Evolutionary conservation across 2,797 vertebrate species (phyloP).

Genomic region (Hybognathus amarus): DNA sequence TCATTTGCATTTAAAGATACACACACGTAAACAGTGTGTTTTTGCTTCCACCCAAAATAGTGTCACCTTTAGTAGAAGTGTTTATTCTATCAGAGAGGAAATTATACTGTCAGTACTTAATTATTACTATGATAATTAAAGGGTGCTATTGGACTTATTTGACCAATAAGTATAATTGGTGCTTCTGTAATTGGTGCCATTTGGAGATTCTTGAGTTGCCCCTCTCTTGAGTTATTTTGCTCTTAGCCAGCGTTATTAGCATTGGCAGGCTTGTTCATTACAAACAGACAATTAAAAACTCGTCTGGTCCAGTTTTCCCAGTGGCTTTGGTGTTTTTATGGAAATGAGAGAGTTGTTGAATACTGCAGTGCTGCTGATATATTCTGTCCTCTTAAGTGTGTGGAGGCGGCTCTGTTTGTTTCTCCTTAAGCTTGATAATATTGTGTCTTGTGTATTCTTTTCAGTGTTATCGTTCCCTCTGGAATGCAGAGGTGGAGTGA

Average conservation of each 20-base stretch:
- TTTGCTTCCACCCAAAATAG: not conserved
- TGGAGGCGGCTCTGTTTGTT: conserved; percentile 9
- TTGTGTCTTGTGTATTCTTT: not conserved
- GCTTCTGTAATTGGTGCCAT: conserved; percentile 9
- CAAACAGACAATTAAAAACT: conserved; percentile 28
- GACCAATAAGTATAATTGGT: not conserved
- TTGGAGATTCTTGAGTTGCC: not conserved
- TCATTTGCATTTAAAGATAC: not conserved
- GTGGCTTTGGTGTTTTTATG: conserved; percentile 29
- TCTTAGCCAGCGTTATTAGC: conserved; percentile 7
- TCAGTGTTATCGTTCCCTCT: not conserved
- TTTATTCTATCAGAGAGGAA: not conserved
- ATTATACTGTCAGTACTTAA: not conserved
- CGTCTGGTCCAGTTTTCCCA: not conserved
- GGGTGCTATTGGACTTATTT: not conserved
- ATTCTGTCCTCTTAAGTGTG: not conserved
- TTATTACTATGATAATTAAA: not conserved
- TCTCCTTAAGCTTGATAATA: conserved; percentile 9
- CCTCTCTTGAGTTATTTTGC: conserved; percentile 1
- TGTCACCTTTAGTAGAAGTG: not conserved
- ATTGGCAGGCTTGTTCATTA: conserved; percentile 27
- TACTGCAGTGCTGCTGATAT: not conserved
- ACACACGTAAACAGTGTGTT: not conserved
- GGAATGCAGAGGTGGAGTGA: conserved; percentile 9
- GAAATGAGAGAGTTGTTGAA: not conserved